These are phyloP conservation scores for Etia nguti DNA, from an alignment of 2,113 vertebrate species.

Conservation along the genomic window DNA sequence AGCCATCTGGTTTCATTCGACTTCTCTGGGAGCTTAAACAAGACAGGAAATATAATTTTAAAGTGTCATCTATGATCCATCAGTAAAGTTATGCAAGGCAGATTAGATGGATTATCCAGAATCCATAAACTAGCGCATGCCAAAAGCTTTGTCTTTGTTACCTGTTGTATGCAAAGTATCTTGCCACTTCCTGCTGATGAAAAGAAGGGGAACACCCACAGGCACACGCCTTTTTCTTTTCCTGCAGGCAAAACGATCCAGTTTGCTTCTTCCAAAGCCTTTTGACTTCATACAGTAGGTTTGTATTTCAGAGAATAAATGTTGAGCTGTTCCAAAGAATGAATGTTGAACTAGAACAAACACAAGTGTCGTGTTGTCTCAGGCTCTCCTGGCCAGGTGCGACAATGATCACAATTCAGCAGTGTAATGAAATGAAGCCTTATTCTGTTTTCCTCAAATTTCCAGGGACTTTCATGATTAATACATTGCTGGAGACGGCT, in stretches of 20 bases:
- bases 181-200: slow-evolving; percentile 35
- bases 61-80: background rate
- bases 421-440: background rate
- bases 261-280: background rate
- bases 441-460: background rate
- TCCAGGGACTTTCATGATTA: background rate
- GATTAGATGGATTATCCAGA: background rate
- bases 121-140: background rate
- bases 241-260: background rate
- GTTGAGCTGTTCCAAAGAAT: background rate
- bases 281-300: background rate
- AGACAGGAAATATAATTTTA: background rate
- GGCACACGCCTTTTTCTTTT: background rate
- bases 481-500: background rate
- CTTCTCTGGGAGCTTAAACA: background rate
- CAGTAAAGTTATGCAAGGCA: background rate
- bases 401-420: background rate
- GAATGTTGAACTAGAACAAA: background rate
- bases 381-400: background rate
- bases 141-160: background rate
- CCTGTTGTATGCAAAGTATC: slow-evolving; percentile 15
- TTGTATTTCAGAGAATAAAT: background rate
- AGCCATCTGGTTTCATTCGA: background rate
- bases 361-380: background rate
- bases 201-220: slow-evolving; percentile 26